Evolutionary conservation across 2,797 vertebrate species (phyloP).

Genomic region (Tadarida brasiliensis): DNA sequence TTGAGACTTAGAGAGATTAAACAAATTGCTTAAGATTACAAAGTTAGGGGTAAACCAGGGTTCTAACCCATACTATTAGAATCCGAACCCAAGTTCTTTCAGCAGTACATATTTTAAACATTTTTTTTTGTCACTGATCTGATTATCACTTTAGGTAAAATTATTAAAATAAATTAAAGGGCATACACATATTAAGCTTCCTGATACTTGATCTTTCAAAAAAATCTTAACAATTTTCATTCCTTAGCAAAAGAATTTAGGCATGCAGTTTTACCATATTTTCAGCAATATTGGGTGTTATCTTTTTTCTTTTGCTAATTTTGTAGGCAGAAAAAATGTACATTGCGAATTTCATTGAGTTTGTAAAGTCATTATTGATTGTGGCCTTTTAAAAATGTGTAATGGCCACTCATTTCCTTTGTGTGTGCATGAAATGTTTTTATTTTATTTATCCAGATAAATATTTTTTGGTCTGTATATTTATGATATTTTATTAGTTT

Average conservation of each 20-base stretch:
- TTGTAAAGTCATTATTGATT: slow-evolving; percentile 9
- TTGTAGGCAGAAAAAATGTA: background rate
- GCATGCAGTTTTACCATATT: background rate
- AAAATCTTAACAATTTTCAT: background rate
- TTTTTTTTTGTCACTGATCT: background rate
- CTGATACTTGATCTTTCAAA: background rate
- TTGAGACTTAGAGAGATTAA: slow-evolving; percentile 6
- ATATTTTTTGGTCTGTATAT: background rate
- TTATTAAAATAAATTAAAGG: slow-evolving; percentile 55
- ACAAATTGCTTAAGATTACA: slow-evolving; percentile 37
- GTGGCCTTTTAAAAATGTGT: background rate
- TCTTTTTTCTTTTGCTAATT: slow-evolving; percentile 51
- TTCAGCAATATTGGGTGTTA: background rate
- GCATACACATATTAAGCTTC: slow-evolving; percentile 6
- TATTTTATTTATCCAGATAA: slow-evolving; percentile 34
- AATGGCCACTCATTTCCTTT: background rate
- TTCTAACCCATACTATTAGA: slow-evolving; percentile 18
- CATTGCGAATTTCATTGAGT: slow-evolving; percentile 37
- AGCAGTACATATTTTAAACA: background rate
- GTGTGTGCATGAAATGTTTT: background rate
- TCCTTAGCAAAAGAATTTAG: slow-evolving; percentile 46
- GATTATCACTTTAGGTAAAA: slow-evolving; percentile 50
- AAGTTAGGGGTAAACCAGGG: background rate
- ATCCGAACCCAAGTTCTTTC: slow-evolving; percentile 32
- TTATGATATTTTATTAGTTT: background rate